Evolutionary conservation across 2,113 vertebrate genomes (phyloP).

Genomic region (Pseudolaguvia tuberculata): DNA sequence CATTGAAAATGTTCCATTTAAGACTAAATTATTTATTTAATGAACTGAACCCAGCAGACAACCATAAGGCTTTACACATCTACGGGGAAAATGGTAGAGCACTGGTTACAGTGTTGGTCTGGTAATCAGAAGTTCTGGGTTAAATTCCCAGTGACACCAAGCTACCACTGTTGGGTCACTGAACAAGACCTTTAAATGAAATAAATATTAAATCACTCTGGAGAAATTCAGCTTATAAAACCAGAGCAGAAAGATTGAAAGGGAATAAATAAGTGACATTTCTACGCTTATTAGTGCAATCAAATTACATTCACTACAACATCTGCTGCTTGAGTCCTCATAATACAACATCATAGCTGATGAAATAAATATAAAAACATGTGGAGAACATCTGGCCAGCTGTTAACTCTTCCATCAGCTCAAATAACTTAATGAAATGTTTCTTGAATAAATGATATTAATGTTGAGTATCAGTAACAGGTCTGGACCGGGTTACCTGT

Average conservation of each 20-base stretch:
- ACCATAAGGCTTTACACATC: no score
- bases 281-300: not conserved
- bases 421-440: not conserved
- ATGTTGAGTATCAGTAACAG: not conserved
- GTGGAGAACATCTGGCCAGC: not conserved
- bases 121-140: no score
- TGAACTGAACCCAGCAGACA: no score
- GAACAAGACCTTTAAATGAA: no score
- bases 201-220: no score
- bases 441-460: not conserved
- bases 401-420: not conserved
- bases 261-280: not conserved
- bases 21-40: no score
- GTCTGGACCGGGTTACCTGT: slow-evolving; percentile 70
- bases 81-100: no score
- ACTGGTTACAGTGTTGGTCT: no score
- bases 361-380: not conserved
- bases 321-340: not conserved
- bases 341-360: not conserved
- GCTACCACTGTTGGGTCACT: no score
- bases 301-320: not conserved
- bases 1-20: no score
- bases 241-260: not conserved
- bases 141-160: no score
- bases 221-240: no score